Evolutionary conservation across 2,888 invertebrate species (phyloP), one percentile per base, ranked within the genome.

Genomic region (Siphlonurus alternatus): DNA sequence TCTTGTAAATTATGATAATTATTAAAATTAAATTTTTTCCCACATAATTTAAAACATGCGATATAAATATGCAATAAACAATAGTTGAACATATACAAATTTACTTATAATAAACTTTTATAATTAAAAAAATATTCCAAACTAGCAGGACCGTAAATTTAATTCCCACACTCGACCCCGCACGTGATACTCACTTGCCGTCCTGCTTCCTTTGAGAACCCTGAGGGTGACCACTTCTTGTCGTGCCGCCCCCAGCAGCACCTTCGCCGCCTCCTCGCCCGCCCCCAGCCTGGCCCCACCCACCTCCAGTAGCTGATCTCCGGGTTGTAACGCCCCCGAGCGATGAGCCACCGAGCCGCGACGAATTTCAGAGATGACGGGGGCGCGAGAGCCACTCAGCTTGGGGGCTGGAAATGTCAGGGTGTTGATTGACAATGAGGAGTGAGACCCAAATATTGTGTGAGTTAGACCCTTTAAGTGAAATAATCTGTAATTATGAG

Each of bases 281-380:
- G 5, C 24, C 23, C 5, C 56, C n/a, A 22, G 56, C 20, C 56
- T n/a, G 22, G 56, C n/a, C 7, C 56, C 87, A 73, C 95, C 93
- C 65, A 96, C 91, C 0, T 93, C 90, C 18, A 95, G 76, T 0
- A 96, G 79, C 66, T 88, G 85, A 73, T 96, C 95, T 1, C 94
- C 94, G 0, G 89, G 83, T 22, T 89, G 84, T 53, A 96, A 77
- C 1, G 92, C 90, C 1, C 95, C 95, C 23, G 89, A 89, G 59
- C 93, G 80, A 77, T 96, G 92, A 0, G 96, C 93, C 0, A 89
- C 85, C 53, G 94, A 94, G 10, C 95, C 96, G 59, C 88, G 84
- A 64, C 89, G 86, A 18, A 97, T 90, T 71, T 93, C 91, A 0
- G 92, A 87, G 71, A 96, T 93, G 61, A 90, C 81, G 75, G 93